Base-by-base conservation (phyloP, 2,113 vertebrate genomes). In the Engraulis encrasicolus region DNA sequence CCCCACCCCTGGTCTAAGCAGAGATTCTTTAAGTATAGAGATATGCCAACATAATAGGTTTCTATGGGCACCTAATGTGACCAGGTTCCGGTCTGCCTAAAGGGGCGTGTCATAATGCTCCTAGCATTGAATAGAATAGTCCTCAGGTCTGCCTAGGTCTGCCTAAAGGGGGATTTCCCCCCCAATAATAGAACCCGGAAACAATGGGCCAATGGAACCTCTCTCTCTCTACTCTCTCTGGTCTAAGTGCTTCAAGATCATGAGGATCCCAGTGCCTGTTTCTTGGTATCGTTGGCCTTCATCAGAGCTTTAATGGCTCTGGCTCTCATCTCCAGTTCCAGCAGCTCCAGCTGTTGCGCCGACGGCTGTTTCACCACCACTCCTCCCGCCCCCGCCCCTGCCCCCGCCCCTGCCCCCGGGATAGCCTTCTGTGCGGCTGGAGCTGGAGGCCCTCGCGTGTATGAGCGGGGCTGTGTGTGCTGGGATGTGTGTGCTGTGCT, bases 291-390 rank as follows among this genome's bases (percentile, higher is more conserved):
- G 11, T 96, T 95, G 83, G 98, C 98, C 91, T 99, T 99, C 98
- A 99, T 99, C 1, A 99, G 92, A 36, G 98, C 98, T 89, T 99
- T 99, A 88, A 99, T 99, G 58, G 98, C 98, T 83, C 98, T 93
- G 0, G 98, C 98, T 83, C 98, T 97, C 98, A 99, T 99, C 87
- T 99, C 98, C 0, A 99, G 90, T 91, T 99, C 98, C 45, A 99
- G 94, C 6, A 99, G 96, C 86, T 99, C 98, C 90, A 99, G 94
- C 85, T 99, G 98, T 86, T 99, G 97, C 37, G 97, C 94, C 0
- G 98, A 99, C 0, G 98, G 98, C 81, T 96, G 96, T 81, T 95
- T 88, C 0, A 94, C 92, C 71, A 92, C 92, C 0, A 93, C 82
- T 0, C 90, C 20, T 2, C 5, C 58, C 54, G 0, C 27, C 19